Evolutionary conservation across 2,888 invertebrate genomes (phyloP).

Genomic region (Apamea crenata): DNA sequence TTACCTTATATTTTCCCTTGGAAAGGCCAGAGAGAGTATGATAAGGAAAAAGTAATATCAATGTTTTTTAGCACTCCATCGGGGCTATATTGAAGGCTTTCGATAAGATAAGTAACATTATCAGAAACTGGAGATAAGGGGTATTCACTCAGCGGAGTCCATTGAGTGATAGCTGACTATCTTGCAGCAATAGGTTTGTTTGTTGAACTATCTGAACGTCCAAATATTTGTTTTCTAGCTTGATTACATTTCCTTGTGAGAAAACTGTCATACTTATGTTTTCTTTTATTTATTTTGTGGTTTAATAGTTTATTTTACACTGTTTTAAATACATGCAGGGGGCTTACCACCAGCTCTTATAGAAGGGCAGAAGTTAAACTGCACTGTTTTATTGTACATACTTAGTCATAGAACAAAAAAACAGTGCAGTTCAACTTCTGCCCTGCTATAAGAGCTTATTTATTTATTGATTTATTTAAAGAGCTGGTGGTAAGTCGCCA

Average conservation of each 20-base stretch:
- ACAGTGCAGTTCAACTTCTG: too few relatives aligned
- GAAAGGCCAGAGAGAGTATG: slow-evolving; percentile 17
- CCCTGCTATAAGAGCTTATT: too few relatives aligned
- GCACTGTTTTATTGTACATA: too few relatives aligned
- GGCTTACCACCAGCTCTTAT: too few relatives aligned
- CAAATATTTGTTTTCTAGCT: slow-evolving; percentile 17
- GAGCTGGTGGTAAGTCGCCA: too few relatives aligned
- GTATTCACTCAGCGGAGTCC: slow-evolving; percentile 24
- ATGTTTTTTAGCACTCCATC: slow-evolving; percentile 43
- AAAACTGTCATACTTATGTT: neutral
- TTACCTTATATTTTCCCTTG: neutral
- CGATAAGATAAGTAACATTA: slow-evolving; percentile 56
- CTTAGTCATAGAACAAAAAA: too few relatives aligned
- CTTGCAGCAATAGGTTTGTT: slow-evolving; percentile 13
- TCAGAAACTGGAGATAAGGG: slow-evolving; percentile 34
- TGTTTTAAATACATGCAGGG: too few relatives aligned
- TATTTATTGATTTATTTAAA: too few relatives aligned
- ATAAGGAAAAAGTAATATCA: slow-evolving; percentile 48
- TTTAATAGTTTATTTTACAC: too few relatives aligned
- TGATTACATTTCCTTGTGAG: neutral
- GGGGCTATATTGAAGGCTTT: slow-evolving; percentile 29
- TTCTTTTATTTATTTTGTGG: neutral
- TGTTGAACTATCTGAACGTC: neutral
- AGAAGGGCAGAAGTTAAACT: too few relatives aligned
- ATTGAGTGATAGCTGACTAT: slow-evolving; percentile 39